These are phyloP conservation scores for Alloscopus bannaensis DNA, from an alignment of 2,888 invertebrate genomes.

Conservation along the genomic window DNA sequence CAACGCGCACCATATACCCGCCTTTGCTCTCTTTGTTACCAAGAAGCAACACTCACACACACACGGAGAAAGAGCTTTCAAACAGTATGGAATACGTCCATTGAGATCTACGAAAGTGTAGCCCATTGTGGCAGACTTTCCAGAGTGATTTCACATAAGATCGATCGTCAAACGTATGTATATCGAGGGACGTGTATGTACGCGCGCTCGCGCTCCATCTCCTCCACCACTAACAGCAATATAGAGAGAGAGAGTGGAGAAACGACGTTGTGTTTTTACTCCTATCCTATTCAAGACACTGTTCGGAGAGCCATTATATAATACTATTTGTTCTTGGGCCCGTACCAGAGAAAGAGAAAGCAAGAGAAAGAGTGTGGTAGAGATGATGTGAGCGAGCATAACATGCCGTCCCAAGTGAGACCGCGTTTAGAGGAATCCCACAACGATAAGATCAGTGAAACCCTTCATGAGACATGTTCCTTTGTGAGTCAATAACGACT, in stretches of 20 bases:
- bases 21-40: not conserved
- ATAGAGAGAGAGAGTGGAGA: too few relatives aligned
- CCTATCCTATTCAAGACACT: too few relatives aligned
- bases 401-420: slow-evolving; percentile 42
- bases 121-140: not conserved
- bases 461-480: slow-evolving; percentile 28
- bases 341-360: too few relatives aligned
- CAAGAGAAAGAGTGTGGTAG: not conserved
- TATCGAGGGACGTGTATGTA: too few relatives aligned
- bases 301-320: too few relatives aligned
- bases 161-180: slow-evolving; percentile 2
- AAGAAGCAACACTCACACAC: not conserved
- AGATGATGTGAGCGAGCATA: not conserved
- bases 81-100: slow-evolving; percentile 11
- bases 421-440: slow-evolving; percentile 37
- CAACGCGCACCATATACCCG: not conserved
- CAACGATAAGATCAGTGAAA: slow-evolving; percentile 49
- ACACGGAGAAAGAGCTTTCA: too few relatives aligned
- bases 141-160: not conserved
- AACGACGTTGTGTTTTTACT: too few relatives aligned
- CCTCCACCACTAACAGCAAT: too few relatives aligned
- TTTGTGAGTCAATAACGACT: slow-evolving; percentile 32
- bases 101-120: not conserved
- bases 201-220: too few relatives aligned
- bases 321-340: too few relatives aligned